phyloP scores from a whole-genome alignment of 2,888 invertebrate species.

The Cantharis rufa region DNA sequence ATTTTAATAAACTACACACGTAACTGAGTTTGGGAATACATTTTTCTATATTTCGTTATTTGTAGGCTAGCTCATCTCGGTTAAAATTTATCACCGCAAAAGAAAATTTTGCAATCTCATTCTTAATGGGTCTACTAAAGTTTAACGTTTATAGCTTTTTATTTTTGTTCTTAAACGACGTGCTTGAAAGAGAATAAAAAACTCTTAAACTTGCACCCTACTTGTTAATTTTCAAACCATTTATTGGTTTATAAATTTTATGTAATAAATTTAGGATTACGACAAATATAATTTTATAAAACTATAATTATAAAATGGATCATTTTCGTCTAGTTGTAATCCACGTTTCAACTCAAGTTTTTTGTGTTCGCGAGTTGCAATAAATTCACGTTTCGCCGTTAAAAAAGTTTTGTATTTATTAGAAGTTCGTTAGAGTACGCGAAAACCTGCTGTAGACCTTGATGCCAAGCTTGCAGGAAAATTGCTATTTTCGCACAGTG shows the following conservation, averaged over 20 bases:
- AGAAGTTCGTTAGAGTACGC: no score
- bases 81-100: conserved; percentile 33
- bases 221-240: neutral
- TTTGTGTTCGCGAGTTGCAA: no score
- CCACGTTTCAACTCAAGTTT: no score
- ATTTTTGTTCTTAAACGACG: conserved; percentile 28
- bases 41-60: conserved; percentile 1
- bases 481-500: no score
- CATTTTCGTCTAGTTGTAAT: no score
- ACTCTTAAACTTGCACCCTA: neutral
- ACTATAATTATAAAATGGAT: no score
- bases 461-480: no score
- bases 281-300: neutral
- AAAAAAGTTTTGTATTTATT: no score
- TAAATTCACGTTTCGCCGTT: no score
- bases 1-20: conserved; percentile 4
- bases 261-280: neutral
- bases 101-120: conserved; percentile 30
- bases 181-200: conserved; percentile 17
- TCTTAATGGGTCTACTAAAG: conserved; percentile 34
- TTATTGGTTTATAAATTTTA: neutral
- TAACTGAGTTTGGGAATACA: conserved; percentile 10
- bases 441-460: no score
- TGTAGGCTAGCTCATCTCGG: conserved; percentile 18
- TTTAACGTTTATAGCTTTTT: conserved; percentile 37